Conservation (phyloP, 2,113 vertebrate species). For the Sterrhoptilus dennistouni region DNA sequence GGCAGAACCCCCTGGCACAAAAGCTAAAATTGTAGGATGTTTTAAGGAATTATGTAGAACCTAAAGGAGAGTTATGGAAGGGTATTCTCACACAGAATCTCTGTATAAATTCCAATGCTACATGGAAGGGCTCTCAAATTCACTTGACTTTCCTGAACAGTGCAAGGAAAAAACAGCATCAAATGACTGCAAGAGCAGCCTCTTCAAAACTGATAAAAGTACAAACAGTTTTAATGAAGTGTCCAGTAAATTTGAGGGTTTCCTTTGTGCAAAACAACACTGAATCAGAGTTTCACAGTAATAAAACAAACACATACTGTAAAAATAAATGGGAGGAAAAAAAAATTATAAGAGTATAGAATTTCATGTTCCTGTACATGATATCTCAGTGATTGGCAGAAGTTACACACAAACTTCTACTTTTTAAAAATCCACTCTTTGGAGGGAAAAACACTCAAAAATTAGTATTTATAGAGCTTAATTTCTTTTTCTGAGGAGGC, state of each 20-base stretch:
- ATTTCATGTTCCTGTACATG: not conserved
- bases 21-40: not conserved
- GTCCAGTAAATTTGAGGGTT: not conserved
- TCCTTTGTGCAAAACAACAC: not conserved
- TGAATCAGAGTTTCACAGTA: not conserved
- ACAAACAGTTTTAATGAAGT: not conserved
- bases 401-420: not conserved
- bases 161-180: not conserved
- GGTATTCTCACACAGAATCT: not conserved
- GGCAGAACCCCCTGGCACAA: not conserved
- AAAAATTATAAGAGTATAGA: not conserved
- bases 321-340: not conserved
- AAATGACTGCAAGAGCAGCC: not conserved
- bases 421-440: not conserved
- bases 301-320: not conserved
- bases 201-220: not conserved
- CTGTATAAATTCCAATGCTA: not conserved
- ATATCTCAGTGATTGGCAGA: not conserved
- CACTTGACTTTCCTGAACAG: not conserved
- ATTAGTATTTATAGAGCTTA: not conserved
- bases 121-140: not conserved
- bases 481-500: not conserved
- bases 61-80: not conserved
- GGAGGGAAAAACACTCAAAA: not conserved
- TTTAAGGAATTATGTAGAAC: slow-evolving; percentile 2